Evolutionary conservation across 2,888 invertebrate genomes (phyloP).

Genomic region (Athalia circularis): DNA sequence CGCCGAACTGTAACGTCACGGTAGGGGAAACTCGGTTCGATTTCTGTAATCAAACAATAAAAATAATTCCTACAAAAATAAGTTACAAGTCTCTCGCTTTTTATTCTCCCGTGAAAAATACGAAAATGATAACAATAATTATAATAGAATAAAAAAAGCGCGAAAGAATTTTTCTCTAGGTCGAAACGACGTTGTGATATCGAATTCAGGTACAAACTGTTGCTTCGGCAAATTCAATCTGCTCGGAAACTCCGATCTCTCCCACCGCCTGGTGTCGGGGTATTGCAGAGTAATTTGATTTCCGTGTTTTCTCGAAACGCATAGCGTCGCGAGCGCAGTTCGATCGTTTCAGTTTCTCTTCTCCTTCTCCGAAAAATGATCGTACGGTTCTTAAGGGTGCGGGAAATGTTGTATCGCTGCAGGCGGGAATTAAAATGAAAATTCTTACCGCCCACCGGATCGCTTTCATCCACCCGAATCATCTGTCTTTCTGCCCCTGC

Average conservation of each 20-base stretch:
- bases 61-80: constrained; percentile 4
- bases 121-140: not conserved
- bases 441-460: constrained; percentile 90
- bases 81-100: constrained; percentile 8
- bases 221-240: constrained; percentile 5
- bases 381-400: not conserved
- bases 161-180: too few species aligned
- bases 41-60: constrained; percentile 79
- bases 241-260: constrained; percentile 12
- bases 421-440: not conserved
- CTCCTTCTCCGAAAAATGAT: too few species aligned
- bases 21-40: constrained; percentile 91
- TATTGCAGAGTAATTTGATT: not conserved
- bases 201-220: constrained; percentile 35
- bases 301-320: too few species aligned
- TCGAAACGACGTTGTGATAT: not conserved
- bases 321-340: not conserved
- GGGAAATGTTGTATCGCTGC: not conserved
- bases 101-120: constrained; percentile 37
- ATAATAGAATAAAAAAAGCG: not conserved
- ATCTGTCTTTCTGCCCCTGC: constrained; percentile 72
- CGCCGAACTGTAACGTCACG: constrained; percentile 91
- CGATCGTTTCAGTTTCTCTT: not conserved
- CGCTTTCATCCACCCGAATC: constrained; percentile 93
- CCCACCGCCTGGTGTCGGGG: constrained; percentile 1